Evolutionary conservation across 1,140 invertebrate genomes (phyloP).

Genomic region (Drosophila oshimai): DNA sequence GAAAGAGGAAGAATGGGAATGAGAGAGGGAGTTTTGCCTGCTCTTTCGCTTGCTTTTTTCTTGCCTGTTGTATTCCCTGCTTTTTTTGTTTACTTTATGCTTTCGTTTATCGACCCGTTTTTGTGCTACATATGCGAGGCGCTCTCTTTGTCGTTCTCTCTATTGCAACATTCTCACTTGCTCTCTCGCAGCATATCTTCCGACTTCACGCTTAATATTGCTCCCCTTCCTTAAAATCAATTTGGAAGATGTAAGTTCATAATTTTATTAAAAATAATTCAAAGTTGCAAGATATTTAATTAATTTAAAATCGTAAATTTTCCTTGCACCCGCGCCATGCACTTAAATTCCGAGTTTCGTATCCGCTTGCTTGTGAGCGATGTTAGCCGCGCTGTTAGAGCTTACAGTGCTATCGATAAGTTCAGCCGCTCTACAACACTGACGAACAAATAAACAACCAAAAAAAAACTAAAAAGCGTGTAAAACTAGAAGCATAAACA

Average conservation of each 20-base stretch:
- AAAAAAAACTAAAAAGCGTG: conserved; percentile 50
- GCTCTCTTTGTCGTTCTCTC: conserved; percentile 29
- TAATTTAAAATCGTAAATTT: not conserved
- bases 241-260: too few species aligned
- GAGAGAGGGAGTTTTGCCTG: conserved; percentile 44
- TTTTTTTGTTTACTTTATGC: conserved; percentile 80
- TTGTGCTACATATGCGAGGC: conserved; percentile 56
- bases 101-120: conserved; percentile 81
- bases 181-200: conserved; percentile 13
- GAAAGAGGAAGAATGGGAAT: conserved; percentile 4
- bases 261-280: too few species aligned
- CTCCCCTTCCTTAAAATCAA: not conserved
- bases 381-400: conserved; percentile 29
- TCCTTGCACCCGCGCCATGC: not conserved
- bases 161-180: conserved; percentile 2
- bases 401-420: conserved; percentile 36
- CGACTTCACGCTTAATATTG: conserved; percentile 3
- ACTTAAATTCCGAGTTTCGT: conserved; percentile 24
- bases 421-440: not conserved
- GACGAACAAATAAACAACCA: conserved; percentile 48
- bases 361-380: not conserved
- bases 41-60: conserved; percentile 46
- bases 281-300: not conserved
- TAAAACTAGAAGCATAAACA: conserved; percentile 44
- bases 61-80: conserved; percentile 32